Evolutionary conservation across 2,797 vertebrate species (phyloP).

Genomic region (Falco rusticolus): DNA sequence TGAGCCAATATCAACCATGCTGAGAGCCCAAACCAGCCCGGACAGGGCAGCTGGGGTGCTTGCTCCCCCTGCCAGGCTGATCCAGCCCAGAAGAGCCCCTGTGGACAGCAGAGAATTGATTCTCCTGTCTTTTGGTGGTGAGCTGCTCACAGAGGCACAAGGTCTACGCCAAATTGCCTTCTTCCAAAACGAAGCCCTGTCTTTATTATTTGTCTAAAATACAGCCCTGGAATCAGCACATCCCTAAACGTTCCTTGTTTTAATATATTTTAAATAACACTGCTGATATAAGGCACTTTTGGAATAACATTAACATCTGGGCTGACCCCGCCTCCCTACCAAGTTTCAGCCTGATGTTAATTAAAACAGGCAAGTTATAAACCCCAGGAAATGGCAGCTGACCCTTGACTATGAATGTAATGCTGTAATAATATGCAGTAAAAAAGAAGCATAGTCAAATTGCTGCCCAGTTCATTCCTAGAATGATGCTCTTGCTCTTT

Average conservation of each 20-base stretch:
- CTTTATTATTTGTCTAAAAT: slow-evolving; percentile 52
- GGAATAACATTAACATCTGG: slow-evolving; percentile 84
- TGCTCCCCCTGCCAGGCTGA: not conserved
- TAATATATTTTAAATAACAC: slow-evolving; percentile 53
- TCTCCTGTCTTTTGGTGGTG: not conserved
- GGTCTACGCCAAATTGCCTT: not conserved
- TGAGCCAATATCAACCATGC: not conserved
- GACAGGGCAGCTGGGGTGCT: not conserved
- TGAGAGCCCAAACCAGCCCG: not conserved
- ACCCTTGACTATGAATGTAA: slow-evolving; percentile 82
- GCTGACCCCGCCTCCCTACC: slow-evolving; percentile 76
- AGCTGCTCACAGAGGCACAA: not conserved
- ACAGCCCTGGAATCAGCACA: slow-evolving; percentile 52
- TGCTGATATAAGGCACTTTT: slow-evolving; percentile 77
- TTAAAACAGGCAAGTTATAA: slow-evolving; percentile 86
- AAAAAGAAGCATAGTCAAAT: slow-evolving; percentile 74
- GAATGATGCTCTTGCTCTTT: slow-evolving; percentile 52
- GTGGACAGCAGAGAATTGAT: not conserved
- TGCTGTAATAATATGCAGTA: slow-evolving; percentile 81
- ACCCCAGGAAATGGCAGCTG: slow-evolving; percentile 86
- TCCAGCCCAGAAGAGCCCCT: not conserved
- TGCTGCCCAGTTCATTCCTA: slow-evolving; percentile 72
- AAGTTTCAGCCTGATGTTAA: slow-evolving; percentile 83
- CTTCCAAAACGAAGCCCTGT: not conserved
- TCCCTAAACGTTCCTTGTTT: slow-evolving; percentile 50